Evolutionary conservation across 2,113 vertebrate species (phyloP).

Genomic region (Oncorhynchus nerka): DNA sequence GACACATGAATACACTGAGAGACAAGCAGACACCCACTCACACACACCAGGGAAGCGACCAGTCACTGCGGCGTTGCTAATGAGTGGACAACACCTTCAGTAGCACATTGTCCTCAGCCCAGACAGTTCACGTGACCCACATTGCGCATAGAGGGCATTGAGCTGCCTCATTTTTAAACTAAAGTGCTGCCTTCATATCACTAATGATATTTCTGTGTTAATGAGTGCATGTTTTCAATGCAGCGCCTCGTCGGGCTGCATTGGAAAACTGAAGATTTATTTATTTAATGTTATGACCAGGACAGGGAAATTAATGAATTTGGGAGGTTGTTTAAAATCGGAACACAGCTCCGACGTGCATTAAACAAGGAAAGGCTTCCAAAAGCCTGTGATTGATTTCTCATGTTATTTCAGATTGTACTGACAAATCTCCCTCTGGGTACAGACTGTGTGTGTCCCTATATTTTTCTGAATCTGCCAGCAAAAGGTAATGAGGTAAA

Average conservation of each 20-base stretch:
- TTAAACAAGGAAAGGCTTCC: slow-evolving; percentile 32
- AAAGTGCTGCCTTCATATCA: slow-evolving; percentile 58
- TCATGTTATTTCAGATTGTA: slow-evolving; percentile 18
- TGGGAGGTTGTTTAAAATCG: slow-evolving; percentile 36
- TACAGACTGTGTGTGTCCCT: slow-evolving; percentile 10
- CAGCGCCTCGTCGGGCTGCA: slow-evolving; percentile 28
- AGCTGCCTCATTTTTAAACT: slow-evolving; percentile 46
- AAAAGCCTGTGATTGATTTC: slow-evolving; percentile 24
- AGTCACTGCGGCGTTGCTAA: slow-evolving; percentile 25
- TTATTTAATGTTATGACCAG: slow-evolving; percentile 56
- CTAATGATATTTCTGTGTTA: slow-evolving; percentile 66
- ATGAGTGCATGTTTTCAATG: slow-evolving; percentile 61
- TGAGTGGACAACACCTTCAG: slow-evolving; percentile 41
- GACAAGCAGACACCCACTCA: slow-evolving; percentile 8
- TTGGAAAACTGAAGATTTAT: slow-evolving; percentile 47
- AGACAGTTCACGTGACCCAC: slow-evolving; percentile 47
- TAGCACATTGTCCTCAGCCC: slow-evolving; percentile 41
- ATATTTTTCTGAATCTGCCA: slow-evolving; percentile 35
- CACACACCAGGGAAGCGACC: slow-evolving; percentile 9
- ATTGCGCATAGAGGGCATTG: slow-evolving; percentile 21
- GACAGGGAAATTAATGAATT: slow-evolving; percentile 48
- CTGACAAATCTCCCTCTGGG: slow-evolving; percentile 28
- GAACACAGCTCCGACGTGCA: slow-evolving; percentile 22
- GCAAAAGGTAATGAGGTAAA: slow-evolving; percentile 40
- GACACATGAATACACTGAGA: slow-evolving; percentile 13